Conservation (phyloP, 2,113 vertebrate genomes). For the Lampris incognitus region DNA sequence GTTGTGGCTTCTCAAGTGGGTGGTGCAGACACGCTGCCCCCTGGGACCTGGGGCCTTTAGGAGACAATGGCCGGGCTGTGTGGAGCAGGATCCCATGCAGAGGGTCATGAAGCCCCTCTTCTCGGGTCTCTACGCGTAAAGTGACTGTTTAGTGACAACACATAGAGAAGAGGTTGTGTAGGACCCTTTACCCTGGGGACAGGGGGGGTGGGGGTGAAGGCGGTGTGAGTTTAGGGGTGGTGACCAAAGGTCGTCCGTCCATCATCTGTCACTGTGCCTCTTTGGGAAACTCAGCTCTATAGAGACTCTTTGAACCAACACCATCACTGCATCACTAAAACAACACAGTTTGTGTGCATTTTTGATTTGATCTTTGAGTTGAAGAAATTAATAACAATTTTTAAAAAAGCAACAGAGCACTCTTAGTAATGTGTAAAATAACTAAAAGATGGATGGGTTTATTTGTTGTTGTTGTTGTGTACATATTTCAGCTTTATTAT, state of each 20-base stretch:
- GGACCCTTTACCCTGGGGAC: constrained; percentile 36
- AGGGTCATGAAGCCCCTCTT: constrained; percentile 72
- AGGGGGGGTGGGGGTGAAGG: too few relatives aligned
- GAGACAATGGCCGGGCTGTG: constrained; percentile 74
- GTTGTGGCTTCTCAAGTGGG: constrained; percentile 80
- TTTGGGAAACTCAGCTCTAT: constrained; percentile 45
- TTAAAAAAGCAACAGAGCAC: not conserved
- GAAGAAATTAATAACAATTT: not conserved
- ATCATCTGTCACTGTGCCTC: constrained; percentile 71
- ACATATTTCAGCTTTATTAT: not conserved
- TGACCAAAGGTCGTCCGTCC: constrained; percentile 67
- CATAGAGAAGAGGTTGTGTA: constrained; percentile 61
- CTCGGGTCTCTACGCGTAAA: constrained; percentile 65
- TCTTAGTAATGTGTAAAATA: too few relatives aligned
- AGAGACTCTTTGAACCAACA: constrained; percentile 35
- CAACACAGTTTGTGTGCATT: constrained; percentile 2
- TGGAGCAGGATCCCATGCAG: constrained; percentile 53
- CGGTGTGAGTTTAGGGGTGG: constrained; percentile 40
- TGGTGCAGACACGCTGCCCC: constrained; percentile 74
- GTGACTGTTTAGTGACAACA: constrained; percentile 77
- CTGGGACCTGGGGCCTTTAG: constrained; percentile 53
- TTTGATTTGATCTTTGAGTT: not conserved
- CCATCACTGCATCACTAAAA: constrained; percentile 20
- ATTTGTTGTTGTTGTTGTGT: not conserved
- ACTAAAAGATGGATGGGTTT: too few relatives aligned